Percentiles rank a stretch among this genome's conserved stretches.
Evolutionary conservation across 1,140 invertebrate genomes (phyloP).

Genomic region (Sarcophaga bullata): DNA sequence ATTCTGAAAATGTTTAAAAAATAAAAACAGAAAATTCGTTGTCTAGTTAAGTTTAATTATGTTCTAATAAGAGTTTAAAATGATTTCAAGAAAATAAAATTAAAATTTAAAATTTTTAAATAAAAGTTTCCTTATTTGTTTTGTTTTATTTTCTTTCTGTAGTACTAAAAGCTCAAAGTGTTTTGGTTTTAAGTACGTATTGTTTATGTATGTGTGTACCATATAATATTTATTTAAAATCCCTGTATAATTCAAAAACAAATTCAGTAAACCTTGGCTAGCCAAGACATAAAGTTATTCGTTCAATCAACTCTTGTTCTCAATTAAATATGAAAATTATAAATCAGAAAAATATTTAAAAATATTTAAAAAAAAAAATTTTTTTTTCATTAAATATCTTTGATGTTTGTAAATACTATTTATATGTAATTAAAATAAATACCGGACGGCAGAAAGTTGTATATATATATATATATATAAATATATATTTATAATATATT

Average conservation of each 20-base stretch:
- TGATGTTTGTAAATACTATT: not conserved
- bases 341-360: not conserved
- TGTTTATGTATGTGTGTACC: not conserved
- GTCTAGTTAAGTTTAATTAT: slow-evolving; percentile 15
- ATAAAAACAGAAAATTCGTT: not conserved
- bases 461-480: too few relatives aligned
- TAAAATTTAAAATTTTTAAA: too few relatives aligned
- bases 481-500: too few relatives aligned
- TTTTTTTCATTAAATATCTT: not conserved
- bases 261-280: slow-evolving; percentile 13
- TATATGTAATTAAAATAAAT: not conserved
- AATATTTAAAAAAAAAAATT: not conserved
- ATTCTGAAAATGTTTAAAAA: slow-evolving; percentile 36
- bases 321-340: not conserved
- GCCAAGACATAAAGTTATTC: not conserved
- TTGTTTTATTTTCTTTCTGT: not conserved
- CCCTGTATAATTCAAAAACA: slow-evolving; percentile 15
- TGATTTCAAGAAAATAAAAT: not conserved
- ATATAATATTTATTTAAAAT: slow-evolving; percentile 22
- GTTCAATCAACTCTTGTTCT: slow-evolving; percentile 3
- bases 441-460: slow-evolving; percentile 14
- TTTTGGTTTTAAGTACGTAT: not conserved
- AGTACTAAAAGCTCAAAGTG: slow-evolving; percentile 7
- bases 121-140: not conserved
- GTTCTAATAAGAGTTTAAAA: not conserved